Evolutionary conservation across 2,888 invertebrate genomes (phyloP), one percentile per base, ranked within the genome.

Genomic region (Andricus curvator): DNA sequence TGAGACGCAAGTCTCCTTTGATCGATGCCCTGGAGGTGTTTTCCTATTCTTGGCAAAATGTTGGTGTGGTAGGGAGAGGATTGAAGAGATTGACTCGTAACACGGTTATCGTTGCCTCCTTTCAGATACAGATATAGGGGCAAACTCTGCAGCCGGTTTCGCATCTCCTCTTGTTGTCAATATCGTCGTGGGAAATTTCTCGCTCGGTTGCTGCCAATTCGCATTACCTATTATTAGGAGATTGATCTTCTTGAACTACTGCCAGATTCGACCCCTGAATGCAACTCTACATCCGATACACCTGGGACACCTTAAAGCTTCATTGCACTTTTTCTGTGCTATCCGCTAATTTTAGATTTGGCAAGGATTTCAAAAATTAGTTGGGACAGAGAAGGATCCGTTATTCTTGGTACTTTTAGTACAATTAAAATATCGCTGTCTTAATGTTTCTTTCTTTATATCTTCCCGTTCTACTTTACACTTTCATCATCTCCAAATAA

Each of bases 11-110:
- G 78, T 77, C 81, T 80, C 78, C 68, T 66, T 74, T 74, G 74
- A 83, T 84, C 82, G 74, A 83, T 81, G 83, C 79, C 56, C 85
- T 78, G 81, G 62, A 79, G 70, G 82, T 81, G 80, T 77, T 85
- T 84, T 83, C 81, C 85, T 85, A 86, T 87, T 85, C 86, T 85
- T 84, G 85, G 81, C 81, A 81, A 83, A 70, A 51, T 62, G 22
- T 62, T 15, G 25, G 62, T 33, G 9, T 25, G 29, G 17, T 44
- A 22, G 70, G 70, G 33, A n/a, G 56, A 29, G 56, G 56, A 74
- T 56, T 74, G 74, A 51, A 85, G 88, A 88, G 85, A 89, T 89
- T 87, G 89, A 88, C 85, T 87, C 85, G 84, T 88, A 88, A 89
- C 84, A 83, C 78, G 77, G 86, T 88, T 88, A 88, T 79, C 84